These are phyloP conservation scores for Cyanoramphus novaezelandiae DNA, from an alignment of 2,113 vertebrate species.

Conservation along the genomic window DNA sequence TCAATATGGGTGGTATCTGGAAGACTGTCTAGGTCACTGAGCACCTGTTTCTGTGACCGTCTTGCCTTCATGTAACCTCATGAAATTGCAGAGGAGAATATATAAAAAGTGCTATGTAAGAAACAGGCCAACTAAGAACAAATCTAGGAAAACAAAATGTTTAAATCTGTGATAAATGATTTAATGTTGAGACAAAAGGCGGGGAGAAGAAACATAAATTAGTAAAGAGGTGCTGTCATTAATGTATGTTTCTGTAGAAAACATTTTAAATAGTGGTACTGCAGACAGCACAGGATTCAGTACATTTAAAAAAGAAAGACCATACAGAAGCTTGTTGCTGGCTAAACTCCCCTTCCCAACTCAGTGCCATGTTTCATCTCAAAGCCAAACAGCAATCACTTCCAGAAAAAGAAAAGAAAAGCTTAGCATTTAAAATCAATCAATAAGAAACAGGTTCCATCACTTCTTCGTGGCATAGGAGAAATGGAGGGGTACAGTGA, in stretches of 20 bases:
- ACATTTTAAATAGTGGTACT: background rate
- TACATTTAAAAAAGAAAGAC: background rate
- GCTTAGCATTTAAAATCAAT: conserved; percentile 10
- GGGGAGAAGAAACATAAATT: background rate
- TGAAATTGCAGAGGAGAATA: background rate
- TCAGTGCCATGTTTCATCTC: background rate
- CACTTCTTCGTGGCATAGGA: conserved; percentile 28
- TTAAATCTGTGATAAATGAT: background rate
- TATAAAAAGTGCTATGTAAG: background rate
- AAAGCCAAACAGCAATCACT: background rate
- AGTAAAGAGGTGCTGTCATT: background rate
- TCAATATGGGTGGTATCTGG: background rate
- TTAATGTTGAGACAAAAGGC: background rate
- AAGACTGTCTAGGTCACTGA: background rate
- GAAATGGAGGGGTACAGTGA: conserved; percentile 7
- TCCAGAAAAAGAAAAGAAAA: conserved; percentile 13
- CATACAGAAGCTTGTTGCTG: background rate
- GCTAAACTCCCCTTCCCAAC: background rate
- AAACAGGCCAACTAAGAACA: background rate
- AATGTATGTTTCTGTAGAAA: background rate
- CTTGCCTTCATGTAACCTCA: background rate
- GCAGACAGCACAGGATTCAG: background rate
- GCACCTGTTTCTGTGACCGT: background rate
- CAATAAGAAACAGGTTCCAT: conserved; percentile 1
- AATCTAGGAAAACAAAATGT: background rate